Conservation (phyloP, 1,140 invertebrate genomes). For the Battus philenor region DNA sequence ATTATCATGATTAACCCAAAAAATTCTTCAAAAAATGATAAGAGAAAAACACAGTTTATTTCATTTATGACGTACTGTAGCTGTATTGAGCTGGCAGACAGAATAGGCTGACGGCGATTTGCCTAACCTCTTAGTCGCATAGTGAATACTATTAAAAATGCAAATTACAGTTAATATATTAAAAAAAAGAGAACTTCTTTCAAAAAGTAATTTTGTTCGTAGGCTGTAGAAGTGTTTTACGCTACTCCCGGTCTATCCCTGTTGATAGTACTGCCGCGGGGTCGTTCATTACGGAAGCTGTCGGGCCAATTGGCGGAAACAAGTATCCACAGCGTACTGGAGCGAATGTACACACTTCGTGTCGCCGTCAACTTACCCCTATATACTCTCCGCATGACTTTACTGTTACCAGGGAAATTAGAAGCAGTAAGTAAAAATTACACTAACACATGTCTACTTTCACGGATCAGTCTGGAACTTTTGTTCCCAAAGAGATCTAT, state of each 20-base stretch:
- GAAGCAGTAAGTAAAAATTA: conserved; percentile 45
- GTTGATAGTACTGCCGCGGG: conserved; percentile 41
- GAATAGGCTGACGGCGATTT: no score
- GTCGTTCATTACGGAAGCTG: conserved; percentile 28
- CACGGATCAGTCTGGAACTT: no score
- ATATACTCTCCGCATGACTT: conserved; percentile 61
- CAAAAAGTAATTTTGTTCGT: conserved; percentile 27
- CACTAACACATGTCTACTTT: no score
- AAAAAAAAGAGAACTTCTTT: conserved; percentile 3
- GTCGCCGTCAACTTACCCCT: conserved; percentile 47
- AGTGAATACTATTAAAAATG: no score
- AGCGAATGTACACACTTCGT: conserved; percentile 32
- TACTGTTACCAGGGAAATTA: conserved; percentile 55
- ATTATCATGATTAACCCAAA: no score
- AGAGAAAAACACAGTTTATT: no score
- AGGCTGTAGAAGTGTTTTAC: conserved; percentile 61
- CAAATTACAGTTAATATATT: conserved; percentile 1
- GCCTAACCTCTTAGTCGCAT: no score
- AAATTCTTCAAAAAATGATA: no score
- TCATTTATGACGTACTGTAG: no score
- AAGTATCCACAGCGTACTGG: conserved; percentile 23
- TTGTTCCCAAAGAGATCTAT: no score
- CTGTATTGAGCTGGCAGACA: no score
- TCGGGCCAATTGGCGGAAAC: conserved; percentile 21
- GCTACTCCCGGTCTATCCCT: conserved; percentile 41